Evolutionary conservation across 2,888 invertebrate genomes (phyloP).

Genomic region (Icerya purchasi): DNA sequence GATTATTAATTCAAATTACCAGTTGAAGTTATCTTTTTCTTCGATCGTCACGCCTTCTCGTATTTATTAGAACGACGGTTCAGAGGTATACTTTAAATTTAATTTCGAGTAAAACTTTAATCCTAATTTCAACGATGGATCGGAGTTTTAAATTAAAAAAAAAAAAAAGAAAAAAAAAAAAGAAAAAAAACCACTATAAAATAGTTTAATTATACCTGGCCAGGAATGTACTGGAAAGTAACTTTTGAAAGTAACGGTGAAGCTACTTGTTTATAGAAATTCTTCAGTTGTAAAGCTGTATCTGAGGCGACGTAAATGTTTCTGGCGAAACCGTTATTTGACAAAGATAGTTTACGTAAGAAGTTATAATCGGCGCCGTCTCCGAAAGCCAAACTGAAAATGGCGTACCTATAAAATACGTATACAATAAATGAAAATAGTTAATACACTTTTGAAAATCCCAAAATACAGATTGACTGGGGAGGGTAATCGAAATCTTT

Average conservation of each 20-base stretch:
- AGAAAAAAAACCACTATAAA: too few species aligned
- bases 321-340: slow-evolving; percentile 42
- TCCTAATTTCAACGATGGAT: too few species aligned
- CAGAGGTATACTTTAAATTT: too few species aligned
- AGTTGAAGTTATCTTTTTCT: too few species aligned
- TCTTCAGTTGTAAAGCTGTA: slow-evolving; percentile 39
- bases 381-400: slow-evolving; percentile 46
- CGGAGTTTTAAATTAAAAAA: too few species aligned
- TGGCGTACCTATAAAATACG: slow-evolving; percentile 11
- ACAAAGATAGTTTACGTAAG: slow-evolving; percentile 39
- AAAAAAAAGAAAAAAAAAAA: too few species aligned
- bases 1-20: too few species aligned
- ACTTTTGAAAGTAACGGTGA: slow-evolving; percentile 44
- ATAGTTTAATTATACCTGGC: slow-evolving; percentile 27
- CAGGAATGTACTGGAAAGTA: slow-evolving; percentile 36
- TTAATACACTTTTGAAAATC: neutral
- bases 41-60: too few species aligned
- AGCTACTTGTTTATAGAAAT: slow-evolving; percentile 44
- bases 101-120: too few species aligned
- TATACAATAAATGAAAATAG: neutral
- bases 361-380: slow-evolving; percentile 42
- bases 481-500: too few species aligned
- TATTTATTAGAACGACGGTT: too few species aligned
- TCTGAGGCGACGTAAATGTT: slow-evolving; percentile 52
- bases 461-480: too few species aligned